Evolutionary conservation across 1,140 invertebrate species (phyloP).

Genomic region (Lordiphosa collinella): DNA sequence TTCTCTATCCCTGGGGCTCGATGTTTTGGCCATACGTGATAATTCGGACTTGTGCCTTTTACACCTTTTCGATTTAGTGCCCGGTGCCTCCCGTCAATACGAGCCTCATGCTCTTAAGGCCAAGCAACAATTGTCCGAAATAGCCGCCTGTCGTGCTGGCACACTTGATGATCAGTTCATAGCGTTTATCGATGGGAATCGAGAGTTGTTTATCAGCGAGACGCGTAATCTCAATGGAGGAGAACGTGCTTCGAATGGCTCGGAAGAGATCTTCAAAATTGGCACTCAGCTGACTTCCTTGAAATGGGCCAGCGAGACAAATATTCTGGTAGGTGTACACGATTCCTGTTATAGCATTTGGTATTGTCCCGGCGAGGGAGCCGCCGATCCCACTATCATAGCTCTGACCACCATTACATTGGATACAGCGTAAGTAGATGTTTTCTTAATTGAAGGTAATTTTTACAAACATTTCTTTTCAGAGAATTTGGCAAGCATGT

Average conservation of each 20-base stretch:
- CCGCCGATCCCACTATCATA: constrained; percentile 87
- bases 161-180: constrained; percentile 84
- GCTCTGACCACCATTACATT: constrained; percentile 80
- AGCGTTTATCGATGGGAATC: constrained; percentile 90
- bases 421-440: constrained; percentile 83
- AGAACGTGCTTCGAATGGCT: constrained; percentile 28
- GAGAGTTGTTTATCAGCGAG: constrained; percentile 88
- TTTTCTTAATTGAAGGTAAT: background rate
- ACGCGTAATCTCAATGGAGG: constrained; percentile 80
- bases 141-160: constrained; percentile 88
- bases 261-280: constrained; percentile 83
- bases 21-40: constrained; percentile 89
- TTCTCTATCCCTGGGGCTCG: constrained; percentile 87
- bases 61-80: constrained; percentile 89
- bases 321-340: constrained; percentile 91
- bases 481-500: constrained; percentile 83
- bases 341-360: constrained; percentile 91
- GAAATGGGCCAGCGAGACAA: constrained; percentile 90
- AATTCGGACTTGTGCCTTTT: constrained; percentile 88
- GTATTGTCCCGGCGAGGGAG: constrained; percentile 89
- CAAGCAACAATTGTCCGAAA: constrained; percentile 84
- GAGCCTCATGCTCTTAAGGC: constrained; percentile 82
- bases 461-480: constrained; percentile 17
- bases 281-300: constrained; percentile 90
- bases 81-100: constrained; percentile 87